Conservation (phyloP, 2,113 vertebrate species). For the Ceyx melanurus region DNA sequence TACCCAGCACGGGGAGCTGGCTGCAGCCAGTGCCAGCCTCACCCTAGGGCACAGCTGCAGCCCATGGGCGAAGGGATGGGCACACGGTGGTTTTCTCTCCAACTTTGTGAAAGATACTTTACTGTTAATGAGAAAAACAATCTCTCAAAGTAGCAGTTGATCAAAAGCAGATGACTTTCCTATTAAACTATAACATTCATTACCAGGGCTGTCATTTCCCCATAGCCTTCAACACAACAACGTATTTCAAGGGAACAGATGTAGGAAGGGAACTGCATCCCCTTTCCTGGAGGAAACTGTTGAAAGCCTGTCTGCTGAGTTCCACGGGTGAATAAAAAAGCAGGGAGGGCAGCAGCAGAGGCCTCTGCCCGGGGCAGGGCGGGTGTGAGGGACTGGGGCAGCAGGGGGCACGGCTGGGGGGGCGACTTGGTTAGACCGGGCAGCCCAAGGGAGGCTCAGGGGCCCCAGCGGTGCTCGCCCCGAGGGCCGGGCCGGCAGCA, state of each 20-base stretch:
- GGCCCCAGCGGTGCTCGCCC: not conserved
- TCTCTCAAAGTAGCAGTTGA: not conserved
- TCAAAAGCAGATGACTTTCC: not conserved
- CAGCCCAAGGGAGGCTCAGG: not conserved
- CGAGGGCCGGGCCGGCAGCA: not conserved
- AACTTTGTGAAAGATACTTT: not conserved
- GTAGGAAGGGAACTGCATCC: rapidly evolving
- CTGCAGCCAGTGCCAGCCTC: not conserved
- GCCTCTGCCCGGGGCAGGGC: not conserved
- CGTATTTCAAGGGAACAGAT: rapidly evolving
- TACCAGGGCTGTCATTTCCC: rapidly evolving
- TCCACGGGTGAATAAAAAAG: rapidly evolving
- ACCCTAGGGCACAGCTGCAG: not conserved
- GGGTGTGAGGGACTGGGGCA: too few species aligned
- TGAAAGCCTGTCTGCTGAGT: rapidly evolving
- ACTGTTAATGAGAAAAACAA: not conserved
- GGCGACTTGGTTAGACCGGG: too few species aligned
- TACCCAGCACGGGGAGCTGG: not conserved
- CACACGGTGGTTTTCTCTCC: rapidly evolving
- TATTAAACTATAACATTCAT: rapidly evolving
- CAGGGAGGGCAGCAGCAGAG: not conserved
- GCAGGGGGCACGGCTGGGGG: not conserved
- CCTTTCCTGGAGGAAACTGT: rapidly evolving
- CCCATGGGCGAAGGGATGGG: rapidly evolving
- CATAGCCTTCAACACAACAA: not conserved